A percentile compares a stretch with the other conserved stretches of the same genome.
These are phyloP conservation scores for Myathropa florea DNA, from an alignment of 2,888 invertebrate genomes.

Conservation along the genomic window DNA sequence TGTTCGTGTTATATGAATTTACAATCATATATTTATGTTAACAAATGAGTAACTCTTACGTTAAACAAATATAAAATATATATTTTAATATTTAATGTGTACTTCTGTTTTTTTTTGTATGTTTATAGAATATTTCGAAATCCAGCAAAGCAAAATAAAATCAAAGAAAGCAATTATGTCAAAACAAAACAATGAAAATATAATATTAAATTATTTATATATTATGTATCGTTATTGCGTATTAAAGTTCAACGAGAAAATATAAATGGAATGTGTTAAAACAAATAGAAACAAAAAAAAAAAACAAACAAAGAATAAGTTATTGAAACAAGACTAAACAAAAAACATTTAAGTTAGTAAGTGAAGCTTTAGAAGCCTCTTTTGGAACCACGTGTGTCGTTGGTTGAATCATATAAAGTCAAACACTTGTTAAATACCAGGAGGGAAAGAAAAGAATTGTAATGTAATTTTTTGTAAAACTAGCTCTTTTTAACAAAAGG, in stretches of 20 bases:
- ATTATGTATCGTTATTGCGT: neutral
- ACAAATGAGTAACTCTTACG: no score
- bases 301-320: conserved; percentile 24
- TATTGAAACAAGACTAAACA: conserved; percentile 23
- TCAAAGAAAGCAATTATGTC: conserved; percentile 8
- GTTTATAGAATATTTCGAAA: conserved; percentile 31
- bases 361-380: conserved; percentile 12
- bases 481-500: neutral
- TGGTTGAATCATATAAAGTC: neutral
- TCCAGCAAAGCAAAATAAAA: conserved; percentile 48
- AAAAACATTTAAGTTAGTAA: conserved; percentile 7
- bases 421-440: neutral
- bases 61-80: conserved; percentile 27
- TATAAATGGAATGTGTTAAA: conserved; percentile 57
- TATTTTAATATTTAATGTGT: conserved; percentile 27
- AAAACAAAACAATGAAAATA: conserved; percentile 12
- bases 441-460: no score
- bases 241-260: conserved; percentile 9
- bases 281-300: conserved; percentile 7
- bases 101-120: conserved; percentile 9
- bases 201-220: neutral
- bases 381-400: neutral
- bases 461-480: neutral
- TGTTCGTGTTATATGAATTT: neutral
- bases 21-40: conserved; percentile 23